Evolutionary conservation across 2,113 vertebrate species (phyloP), one percentile per base, ranked within the genome.

Genomic region (Poicephalus meyeri): DNA sequence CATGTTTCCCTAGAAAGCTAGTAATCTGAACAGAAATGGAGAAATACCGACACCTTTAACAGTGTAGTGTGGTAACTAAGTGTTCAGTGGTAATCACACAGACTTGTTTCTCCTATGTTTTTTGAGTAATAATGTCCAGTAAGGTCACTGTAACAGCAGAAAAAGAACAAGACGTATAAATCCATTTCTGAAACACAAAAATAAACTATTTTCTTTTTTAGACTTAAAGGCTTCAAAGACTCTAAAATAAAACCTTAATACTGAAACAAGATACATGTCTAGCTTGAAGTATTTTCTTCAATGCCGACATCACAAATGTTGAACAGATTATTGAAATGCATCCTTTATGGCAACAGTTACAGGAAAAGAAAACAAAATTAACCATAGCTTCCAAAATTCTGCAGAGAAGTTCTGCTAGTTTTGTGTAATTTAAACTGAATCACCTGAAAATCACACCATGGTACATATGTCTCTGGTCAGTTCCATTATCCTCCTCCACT

Each of bases 381-480:
- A 81, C 92, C 94, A 78, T 26, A 89, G 77, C 91, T 97, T 96
- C 93, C 91, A 93, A 94, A 96, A 92, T 64, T 65, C 69, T 42
- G 33, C 42, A 83, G 58, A 68, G 86, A 91, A 90, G 64, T 83
- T 89, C 79, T 93, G 58, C 76, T 61, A 26, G 33, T 60, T 50
- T 64, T 70, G 81, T 68, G 70, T 92, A 71, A 80, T 85, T 93
- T 49, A 18, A 84, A 88, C 80, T 78, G 80, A 88, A 93, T 60
- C 82, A 88, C 80, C 73, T 86, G 90, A 55, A 89, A 83, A 83
- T 39, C 91, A 90, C 86, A 91, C 80, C 83, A 76, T 31, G 18
- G 96, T 84, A 72, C 56, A 23, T 82, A 82, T 0, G 3, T 80
- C 56, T 76, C 95, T 52, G 64, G 39, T 25, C 68, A 91, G 84